These are phyloP conservation scores for Hexactinellida sp. DNA, from an alignment of 37 sponge, comb jelly and placozoan species.

Conservation along the genomic window DNA sequence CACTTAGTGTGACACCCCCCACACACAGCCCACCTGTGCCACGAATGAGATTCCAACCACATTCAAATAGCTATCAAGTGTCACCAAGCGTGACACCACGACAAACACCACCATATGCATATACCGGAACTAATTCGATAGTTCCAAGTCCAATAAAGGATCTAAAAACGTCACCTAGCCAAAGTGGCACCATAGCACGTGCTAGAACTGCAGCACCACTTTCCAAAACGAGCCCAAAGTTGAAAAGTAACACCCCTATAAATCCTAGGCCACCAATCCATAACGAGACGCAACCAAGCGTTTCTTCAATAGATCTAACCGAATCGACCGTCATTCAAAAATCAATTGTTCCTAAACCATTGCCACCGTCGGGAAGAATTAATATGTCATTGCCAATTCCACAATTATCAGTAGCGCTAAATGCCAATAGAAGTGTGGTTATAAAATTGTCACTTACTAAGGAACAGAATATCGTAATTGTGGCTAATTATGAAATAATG, in stretches of 20 bases:
- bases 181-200: neutral
- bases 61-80: neutral
- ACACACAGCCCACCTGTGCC: too few relatives aligned
- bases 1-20: too few relatives aligned
- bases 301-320: neutral
- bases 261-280: neutral
- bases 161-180: neutral
- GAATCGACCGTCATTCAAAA: neutral
- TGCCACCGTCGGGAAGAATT: neutral
- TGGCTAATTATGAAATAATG: neutral
- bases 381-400: neutral
- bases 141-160: neutral
- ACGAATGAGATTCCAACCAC: neutral
- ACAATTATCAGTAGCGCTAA: neutral
- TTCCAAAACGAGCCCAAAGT: neutral
- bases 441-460: neutral
- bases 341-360: neutral
- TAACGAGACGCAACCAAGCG: neutral
- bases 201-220: constrained; percentile 3
- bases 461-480: neutral
- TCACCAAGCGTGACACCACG: neutral
- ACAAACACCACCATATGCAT: neutral
- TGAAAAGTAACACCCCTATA: neutral
- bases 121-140: neutral
- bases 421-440: neutral